Conservation (phyloP, 2,888 invertebrate genomes). For the Sipha maydis region DNA sequence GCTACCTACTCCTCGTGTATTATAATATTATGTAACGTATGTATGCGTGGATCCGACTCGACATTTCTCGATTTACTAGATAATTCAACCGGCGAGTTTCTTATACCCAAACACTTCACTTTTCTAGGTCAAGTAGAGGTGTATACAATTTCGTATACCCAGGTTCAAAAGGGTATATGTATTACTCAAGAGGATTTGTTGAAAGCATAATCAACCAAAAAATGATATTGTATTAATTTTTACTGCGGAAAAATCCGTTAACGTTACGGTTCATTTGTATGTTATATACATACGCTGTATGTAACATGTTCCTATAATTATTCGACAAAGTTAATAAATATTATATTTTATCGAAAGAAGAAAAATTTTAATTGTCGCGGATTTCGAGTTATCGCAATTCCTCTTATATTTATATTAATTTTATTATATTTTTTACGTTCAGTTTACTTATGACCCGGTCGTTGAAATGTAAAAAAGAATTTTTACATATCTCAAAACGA, state of each 20-base stretch:
- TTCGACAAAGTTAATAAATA: not conserved
- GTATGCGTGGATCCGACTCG: not conserved
- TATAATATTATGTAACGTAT: not conserved
- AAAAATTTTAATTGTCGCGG: no score
- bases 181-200: slow-evolving; percentile 9
- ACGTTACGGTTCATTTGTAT: not conserved
- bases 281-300: not conserved
- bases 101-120: slow-evolving; percentile 33
- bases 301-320: not conserved
- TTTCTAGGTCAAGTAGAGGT: slow-evolving; percentile 57
- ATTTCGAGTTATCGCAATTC: no score
- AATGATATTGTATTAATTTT: slow-evolving; percentile 29
- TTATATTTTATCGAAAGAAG: no score
- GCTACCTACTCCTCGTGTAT: not conserved
- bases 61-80: slow-evolving; percentile 2
- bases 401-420: not conserved
- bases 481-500: no score
- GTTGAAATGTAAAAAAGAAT: no score
- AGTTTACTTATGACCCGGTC: not conserved
- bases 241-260: slow-evolving; percentile 49
- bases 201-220: slow-evolving; percentile 38
- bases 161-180: not conserved
- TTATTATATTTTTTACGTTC: not conserved
- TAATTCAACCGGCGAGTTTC: slow-evolving; percentile 25
- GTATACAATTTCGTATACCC: not conserved